These are phyloP conservation scores for Acleris emargana DNA, from an alignment of 2,888 invertebrate species.

Conservation along the genomic window DNA sequence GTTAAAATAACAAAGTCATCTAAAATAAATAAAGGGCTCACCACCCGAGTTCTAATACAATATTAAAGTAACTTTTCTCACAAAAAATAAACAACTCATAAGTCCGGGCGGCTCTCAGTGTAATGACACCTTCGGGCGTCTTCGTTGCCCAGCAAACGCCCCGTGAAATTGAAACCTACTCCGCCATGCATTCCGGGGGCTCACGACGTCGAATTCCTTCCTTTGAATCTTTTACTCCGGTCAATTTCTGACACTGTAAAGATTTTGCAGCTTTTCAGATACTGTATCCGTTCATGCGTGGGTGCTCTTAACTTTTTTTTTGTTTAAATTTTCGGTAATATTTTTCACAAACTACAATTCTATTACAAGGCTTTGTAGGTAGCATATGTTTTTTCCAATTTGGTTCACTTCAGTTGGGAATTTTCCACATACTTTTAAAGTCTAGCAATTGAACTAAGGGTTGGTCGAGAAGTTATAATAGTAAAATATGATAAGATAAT, in stretches of 20 bases:
- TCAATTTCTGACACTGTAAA: constrained; percentile 14
- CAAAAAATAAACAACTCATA: constrained; percentile 71
- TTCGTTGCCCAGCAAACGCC: constrained; percentile 78
- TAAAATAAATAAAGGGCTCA: background rate
- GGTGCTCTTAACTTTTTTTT: background rate
- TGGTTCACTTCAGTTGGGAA: no score
- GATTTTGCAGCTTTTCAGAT: constrained; percentile 16
- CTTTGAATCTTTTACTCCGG: constrained; percentile 59
- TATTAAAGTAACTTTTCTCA: constrained; percentile 49
- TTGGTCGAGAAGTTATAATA: no score
- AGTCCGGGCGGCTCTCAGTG: constrained; percentile 69
- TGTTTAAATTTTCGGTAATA: background rate
- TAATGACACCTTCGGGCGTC: constrained; percentile 80
- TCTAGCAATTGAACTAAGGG: no score
- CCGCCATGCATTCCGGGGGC: constrained; percentile 62
- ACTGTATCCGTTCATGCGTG: background rate
- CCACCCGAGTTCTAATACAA: background rate
- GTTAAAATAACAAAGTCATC: no score
- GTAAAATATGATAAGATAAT: no score
- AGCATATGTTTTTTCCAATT: no score
- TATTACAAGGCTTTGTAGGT: no score
- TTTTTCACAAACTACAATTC: no score
- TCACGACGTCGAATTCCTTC: constrained; percentile 57
- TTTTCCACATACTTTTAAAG: no score
- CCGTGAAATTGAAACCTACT: constrained; percentile 81